Evolutionary conservation across 2,113 vertebrate species (phyloP), one percentile per base, ranked within the genome.

Genomic region (Paratilapia polleni): DNA sequence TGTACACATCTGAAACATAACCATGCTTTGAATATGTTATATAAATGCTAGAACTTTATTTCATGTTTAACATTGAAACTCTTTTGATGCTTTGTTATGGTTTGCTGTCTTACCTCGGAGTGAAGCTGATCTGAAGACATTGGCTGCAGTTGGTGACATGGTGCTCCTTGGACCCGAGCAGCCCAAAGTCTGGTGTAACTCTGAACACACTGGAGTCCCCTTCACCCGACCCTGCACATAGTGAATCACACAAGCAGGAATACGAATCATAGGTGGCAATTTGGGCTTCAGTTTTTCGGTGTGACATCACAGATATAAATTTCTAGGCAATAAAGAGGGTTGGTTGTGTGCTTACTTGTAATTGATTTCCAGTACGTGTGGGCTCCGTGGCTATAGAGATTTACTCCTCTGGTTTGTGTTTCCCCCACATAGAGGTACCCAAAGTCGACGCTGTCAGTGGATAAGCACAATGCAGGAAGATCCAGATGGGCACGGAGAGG

Each of bases 91-190:
- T 34, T 6, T 34, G 3, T 34, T 34, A 34, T 6, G 34, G 47
- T 73, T 73, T 52, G 3, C 22, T 77, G 24, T 12, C 7, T 36
- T 19, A 99, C 98, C 96, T 96, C 22, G 98, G 94, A 19, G 94
- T 97, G 92, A 99, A 99, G 91, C 86, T 95, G 93, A 99, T 94
- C 87, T 96, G 89, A 76, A 99, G 58, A 15, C 86, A 24, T 15
- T 87, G 83, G 77, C 91, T 96, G 80, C 93, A 87, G 12, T 89
- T 79, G 4, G 90, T 93, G 0, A 28, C 68, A 0, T 87, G 90
- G 36, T 68, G 79, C 31, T 91, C 58, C 2, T 88, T 86, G 1
- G 95, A 93, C 66, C 94, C 91, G 41, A 99, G 93, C 34, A 96
- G 5, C 4, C 98, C 98, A 0, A 70, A 92, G 13, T 82, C 56